Evolutionary conservation across 1,140 invertebrate species (phyloP).

Genomic region (Wasmannia auropunctata): DNA sequence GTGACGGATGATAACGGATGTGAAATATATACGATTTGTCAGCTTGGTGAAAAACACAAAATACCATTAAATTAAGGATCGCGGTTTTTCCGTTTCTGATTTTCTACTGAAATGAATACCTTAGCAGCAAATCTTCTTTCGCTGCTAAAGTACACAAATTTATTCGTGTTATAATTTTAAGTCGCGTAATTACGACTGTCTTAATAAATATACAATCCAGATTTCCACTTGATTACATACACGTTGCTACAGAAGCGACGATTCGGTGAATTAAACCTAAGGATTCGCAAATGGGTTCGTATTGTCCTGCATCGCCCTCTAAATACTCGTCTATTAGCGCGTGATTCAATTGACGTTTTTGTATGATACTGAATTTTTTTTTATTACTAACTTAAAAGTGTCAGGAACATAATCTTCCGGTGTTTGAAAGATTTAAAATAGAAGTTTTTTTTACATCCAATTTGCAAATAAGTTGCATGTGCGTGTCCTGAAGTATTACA

Average conservation of each 20-base stretch:
- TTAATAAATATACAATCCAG: neutral
- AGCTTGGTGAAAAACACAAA: neutral
- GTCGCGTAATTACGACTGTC: neutral
- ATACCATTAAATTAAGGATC: neutral
- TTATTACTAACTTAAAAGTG: neutral
- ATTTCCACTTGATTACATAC: neutral
- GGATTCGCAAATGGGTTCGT: neutral
- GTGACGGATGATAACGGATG: neutral
- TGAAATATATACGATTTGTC: neutral
- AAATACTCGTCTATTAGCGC: neutral
- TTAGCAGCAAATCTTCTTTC: neutral
- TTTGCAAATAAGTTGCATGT: neutral
- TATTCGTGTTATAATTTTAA: neutral
- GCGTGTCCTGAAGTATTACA: neutral
- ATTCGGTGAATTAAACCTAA: neutral
- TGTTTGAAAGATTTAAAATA: neutral
- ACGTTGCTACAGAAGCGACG: neutral
- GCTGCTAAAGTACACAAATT: neutral
- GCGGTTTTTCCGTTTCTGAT: neutral
- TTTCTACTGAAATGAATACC: neutral
- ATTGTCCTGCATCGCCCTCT: neutral
- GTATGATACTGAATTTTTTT: neutral
- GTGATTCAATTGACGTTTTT: neutral
- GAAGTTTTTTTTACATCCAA: conserved; percentile 3
- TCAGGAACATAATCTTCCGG: neutral